Conservation (phyloP, 2,113 vertebrate genomes). For the Ginglymostoma cirratum region DNA sequence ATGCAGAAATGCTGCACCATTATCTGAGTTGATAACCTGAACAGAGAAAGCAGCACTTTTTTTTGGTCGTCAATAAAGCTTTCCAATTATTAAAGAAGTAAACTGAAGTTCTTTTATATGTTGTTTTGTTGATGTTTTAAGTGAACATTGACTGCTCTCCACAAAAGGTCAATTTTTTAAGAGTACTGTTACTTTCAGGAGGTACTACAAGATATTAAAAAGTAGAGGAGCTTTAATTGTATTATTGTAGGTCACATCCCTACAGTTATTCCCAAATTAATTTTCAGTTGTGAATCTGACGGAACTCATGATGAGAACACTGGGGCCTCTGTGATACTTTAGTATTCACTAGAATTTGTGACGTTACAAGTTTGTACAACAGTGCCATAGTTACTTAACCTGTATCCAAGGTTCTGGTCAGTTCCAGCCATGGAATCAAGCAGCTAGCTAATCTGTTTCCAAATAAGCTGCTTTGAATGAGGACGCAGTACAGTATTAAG, state of each 20-base stretch:
- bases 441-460: constrained; percentile 49
- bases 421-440: constrained; percentile 47
- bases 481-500: background rate
- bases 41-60: background rate
- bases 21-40: background rate
- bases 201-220: background rate
- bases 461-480: constrained; percentile 46
- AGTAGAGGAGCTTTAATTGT: background rate
- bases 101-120: background rate
- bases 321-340: constrained; percentile 55
- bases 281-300: constrained; percentile 39
- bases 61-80: background rate
- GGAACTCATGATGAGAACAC: constrained; percentile 48
- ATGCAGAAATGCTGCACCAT: background rate
- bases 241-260: constrained; percentile 37
- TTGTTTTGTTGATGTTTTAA: background rate
- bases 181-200: background rate
- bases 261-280: constrained; percentile 42
- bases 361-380: constrained; percentile 46
- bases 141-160: background rate
- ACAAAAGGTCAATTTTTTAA: background rate
- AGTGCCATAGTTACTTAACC: constrained; percentile 52
- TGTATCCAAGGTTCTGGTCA: constrained; percentile 46
- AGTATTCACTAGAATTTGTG: constrained; percentile 55
- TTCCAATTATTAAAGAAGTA: background rate